Evolutionary conservation across 2,888 invertebrate genomes (phyloP).

Genomic region (Gibbula magus): DNA sequence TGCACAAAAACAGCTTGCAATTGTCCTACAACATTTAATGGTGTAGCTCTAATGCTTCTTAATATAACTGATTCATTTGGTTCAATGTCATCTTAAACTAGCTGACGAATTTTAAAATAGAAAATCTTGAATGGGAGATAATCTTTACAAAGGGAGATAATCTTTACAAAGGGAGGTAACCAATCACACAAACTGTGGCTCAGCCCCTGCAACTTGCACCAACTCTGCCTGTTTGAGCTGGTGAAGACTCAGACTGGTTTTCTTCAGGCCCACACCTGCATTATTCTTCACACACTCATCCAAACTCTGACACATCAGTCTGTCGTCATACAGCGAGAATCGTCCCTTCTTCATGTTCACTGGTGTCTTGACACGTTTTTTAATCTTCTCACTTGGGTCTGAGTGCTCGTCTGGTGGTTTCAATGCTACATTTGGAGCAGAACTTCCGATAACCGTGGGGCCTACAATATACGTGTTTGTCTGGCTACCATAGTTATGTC

Average conservation of each 20-base stretch:
- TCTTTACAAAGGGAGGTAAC: conserved; percentile 15
- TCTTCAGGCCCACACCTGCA: conserved; percentile 32
- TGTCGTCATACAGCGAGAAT: conserved; percentile 90
- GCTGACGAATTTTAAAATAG: no score
- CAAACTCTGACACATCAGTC: conserved; percentile 82
- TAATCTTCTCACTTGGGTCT: conserved; percentile 58
- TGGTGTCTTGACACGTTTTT: conserved; percentile 63
- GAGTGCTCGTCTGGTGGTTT: conserved; percentile 23
- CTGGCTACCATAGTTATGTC: conserved; percentile 53
- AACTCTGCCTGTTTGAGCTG: conserved; percentile 47
- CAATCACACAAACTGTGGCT: background rate
- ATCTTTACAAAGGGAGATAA: background rate
- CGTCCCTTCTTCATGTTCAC: conserved; percentile 74
- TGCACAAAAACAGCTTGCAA: no score
- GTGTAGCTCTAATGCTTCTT: no score
- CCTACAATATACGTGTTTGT: conserved; percentile 17
- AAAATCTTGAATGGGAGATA: no score
- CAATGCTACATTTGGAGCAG: conserved; percentile 24
- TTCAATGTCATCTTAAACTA: no score
- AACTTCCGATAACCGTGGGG: conserved; percentile 33
- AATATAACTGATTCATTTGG: no score
- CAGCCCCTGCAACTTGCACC: background rate
- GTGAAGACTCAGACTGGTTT: conserved; percentile 53
- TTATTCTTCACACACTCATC: conserved; percentile 32
- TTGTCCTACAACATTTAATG: no score